Evolutionary conservation across 2,113 vertebrate species (phyloP).

Genomic region (Toxotes chatareus): DNA sequence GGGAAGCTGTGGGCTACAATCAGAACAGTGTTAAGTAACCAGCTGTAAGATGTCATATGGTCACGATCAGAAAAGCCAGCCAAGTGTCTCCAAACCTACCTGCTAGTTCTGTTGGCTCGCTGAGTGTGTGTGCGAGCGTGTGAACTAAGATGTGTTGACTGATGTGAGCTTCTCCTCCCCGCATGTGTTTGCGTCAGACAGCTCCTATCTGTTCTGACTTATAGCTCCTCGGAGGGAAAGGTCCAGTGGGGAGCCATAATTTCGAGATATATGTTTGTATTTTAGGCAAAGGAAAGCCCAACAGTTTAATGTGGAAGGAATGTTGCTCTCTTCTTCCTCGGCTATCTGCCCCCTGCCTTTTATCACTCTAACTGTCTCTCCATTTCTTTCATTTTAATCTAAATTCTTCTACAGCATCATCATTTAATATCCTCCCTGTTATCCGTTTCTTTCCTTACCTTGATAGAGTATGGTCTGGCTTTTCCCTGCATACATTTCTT

Average conservation of each 20-base stretch:
- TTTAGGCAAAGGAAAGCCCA: conserved; percentile 56
- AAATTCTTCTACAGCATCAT: conserved; percentile 6
- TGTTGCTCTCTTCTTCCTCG: conserved; percentile 41
- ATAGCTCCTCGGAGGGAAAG: conserved; percentile 24
- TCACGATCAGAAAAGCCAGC: not conserved
- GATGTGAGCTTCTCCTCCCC: conserved; percentile 19
- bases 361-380: conserved; percentile 11
- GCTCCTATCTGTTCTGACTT: conserved; percentile 43
- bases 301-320: conserved; percentile 74
- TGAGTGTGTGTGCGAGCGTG: not conserved
- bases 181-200: conserved; percentile 4
- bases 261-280: conserved; percentile 56
- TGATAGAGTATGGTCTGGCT: not conserved
- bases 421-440: conserved; percentile 31
- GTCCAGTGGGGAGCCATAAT: conserved; percentile 52
- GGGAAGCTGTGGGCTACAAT: not conserved
- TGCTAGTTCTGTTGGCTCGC: not conserved
- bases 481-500: not conserved
- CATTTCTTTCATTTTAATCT: not conserved
- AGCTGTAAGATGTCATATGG: not conserved
- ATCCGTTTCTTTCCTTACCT: not conserved
- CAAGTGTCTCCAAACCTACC: not conserved
- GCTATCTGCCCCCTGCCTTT: conserved; percentile 17
- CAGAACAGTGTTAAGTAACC: not conserved
- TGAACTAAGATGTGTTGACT: conserved; percentile 1